Evolutionary conservation across 2,888 invertebrate genomes (phyloP), one percentile per base, ranked within the genome.

Genomic region (Pocota personata): DNA sequence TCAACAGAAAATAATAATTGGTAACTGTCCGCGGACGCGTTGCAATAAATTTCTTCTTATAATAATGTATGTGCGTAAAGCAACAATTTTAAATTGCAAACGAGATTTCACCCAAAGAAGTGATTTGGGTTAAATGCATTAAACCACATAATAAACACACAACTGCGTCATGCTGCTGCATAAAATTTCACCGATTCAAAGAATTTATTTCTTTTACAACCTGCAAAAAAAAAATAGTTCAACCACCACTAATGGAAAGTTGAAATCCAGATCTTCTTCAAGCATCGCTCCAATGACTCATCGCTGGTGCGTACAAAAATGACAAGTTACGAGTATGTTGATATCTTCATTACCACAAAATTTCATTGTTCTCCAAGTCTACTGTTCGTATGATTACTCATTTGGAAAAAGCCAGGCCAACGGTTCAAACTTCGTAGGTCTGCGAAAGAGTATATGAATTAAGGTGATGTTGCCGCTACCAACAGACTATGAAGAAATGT

Each of bases 161-260:
- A 0, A 12, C 21, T 21, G 27, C n/a, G 50, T 12, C 21, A 50
- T 40, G 27, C 27, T 24, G 55, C 67, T 67, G 37, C 37, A 27
- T 7, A 43, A 24, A 43, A 57, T 71, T 71, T 71, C 69, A 57
- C 69, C 57, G 19, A 67, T 43, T 52, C 40, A 58, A 24, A 43
- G 37, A 60, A 60, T 16, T 40, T 7, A n/a, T 37, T 40, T 40
- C 58, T 40, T 60, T 60, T n/a, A 21, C 8, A 58, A 58, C 6
- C 7, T 21, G 43, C 27, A 30, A 43, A 46, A 3, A n/a, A 27
- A 57, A 21, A 24, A 21, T 10, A 16, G 35, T 19, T 35, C 21
- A 60, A 24, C 21, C 35, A 67, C 14, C 37, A 55, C 48, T 48
- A 40, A 52, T 52, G 62, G 73, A 64, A 75, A 75, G 75, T 55